Evolutionary conservation across 2,888 invertebrate species (phyloP), one percentile per base, ranked within the genome.

Genomic region (Malacosoma neustria): DNA sequence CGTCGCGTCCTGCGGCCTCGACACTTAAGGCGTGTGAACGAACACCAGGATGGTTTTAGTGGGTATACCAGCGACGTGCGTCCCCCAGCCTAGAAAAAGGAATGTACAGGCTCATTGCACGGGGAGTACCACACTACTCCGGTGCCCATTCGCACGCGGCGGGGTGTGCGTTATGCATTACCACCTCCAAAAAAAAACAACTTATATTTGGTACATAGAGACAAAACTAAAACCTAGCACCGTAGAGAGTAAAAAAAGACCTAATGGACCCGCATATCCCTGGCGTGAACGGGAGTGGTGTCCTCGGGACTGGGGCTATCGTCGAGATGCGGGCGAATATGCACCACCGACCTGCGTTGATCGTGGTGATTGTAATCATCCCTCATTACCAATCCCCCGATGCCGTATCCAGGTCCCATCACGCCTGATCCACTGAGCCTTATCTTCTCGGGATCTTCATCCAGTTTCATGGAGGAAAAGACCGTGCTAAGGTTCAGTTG

Each of bases 401-500:
- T 62, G 32, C 72, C 88, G 63, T 74, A 87, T 14, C 73, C 87
- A 4, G 76, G 84, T 3, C 71, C 80, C 70, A 76, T 70, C 3
- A 64, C 85, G 1, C 77, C 79, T 13, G 89, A 85, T 9, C 87
- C 87, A 34, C 91, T 89, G 29, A 92, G 76, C 4, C 90, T 86
- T 61, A 91, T 87, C 69, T 92, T 92, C 68, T 92, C 92, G 0
- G 91, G 89, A 58, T 91, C 91, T 13, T 71, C 84, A 43, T 81
- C 74, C 1, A 85, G 79, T 47, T 86, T 82, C 44, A 90, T 87
- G 45, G 91, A 87, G 34, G 93, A 90, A 72, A 95, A 94, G 32
- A 94, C 89, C 42, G 91, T 88, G 48, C 94, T 93, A 40, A 96
- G 77, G 74, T 96, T 95, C 53, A 96, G 86, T 79, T 96, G 94